phyloP scores from a whole-genome alignment of 2,113 vertebrate genomes.

The Oreochromis niloticus region DNA sequence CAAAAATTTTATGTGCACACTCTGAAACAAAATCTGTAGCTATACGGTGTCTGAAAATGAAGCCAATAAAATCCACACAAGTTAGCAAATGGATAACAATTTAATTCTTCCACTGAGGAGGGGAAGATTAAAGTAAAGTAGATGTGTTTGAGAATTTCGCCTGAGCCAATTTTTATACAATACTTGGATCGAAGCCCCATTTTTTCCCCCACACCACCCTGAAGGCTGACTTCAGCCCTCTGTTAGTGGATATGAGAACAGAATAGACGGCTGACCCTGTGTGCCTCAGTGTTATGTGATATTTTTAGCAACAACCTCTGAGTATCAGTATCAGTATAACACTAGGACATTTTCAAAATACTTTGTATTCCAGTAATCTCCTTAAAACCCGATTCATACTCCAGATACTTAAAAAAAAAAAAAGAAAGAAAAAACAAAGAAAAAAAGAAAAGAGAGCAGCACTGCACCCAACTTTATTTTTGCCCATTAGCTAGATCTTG shows the following conservation, averaged over 20 bases:
- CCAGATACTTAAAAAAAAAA: neutral
- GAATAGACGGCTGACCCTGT: neutral
- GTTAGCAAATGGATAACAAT: neutral
- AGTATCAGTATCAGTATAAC: neutral
- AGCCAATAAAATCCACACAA: neutral
- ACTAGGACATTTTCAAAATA: neutral
- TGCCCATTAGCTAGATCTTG: neutral
- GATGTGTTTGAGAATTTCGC: neutral
- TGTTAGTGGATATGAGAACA: neutral
- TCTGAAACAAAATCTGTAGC: neutral
- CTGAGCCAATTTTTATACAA: neutral
- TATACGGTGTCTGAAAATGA: neutral
- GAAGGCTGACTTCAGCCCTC: neutral
- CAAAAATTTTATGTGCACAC: neutral
- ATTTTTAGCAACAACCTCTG: neutral
- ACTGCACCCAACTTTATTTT: neutral
- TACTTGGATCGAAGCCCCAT: neutral
- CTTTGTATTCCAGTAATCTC: neutral
- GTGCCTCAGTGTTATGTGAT: neutral
- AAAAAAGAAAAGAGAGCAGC: neutral
- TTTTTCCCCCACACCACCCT: neutral
- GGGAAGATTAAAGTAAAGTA: neutral
- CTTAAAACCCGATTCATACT: neutral
- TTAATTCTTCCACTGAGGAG: neutral
- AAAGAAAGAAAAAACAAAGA: neutral